phyloP scores from a whole-genome alignment of 2,797 vertebrate genomes.

The Hippocampus kuda region DNA sequence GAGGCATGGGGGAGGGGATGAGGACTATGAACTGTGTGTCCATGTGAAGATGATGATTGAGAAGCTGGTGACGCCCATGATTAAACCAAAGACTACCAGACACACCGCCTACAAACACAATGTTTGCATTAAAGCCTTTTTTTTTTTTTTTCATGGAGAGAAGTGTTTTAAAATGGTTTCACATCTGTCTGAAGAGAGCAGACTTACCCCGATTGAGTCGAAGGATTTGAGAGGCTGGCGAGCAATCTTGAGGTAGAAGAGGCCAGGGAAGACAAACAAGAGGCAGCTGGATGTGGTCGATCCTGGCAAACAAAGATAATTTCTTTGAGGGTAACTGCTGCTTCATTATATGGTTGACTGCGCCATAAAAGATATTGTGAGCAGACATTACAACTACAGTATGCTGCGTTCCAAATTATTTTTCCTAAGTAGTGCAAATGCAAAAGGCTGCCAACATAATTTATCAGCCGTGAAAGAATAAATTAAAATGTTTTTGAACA shows the following conservation, averaged over 20 bases:
- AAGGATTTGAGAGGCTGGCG: conserved; percentile 68
- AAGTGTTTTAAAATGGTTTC: not conserved
- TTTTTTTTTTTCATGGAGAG: not conserved
- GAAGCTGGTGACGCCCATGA: conserved; percentile 79
- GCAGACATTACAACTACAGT: conserved; percentile 21
- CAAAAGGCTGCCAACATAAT: not conserved
- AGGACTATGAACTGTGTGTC: conserved; percentile 55
- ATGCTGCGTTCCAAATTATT: conserved; percentile 1
- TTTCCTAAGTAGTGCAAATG: not conserved
- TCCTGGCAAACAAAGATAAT: conserved; percentile 56
- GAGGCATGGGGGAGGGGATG: not conserved
- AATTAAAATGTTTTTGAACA: no score
- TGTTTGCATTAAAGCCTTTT: not conserved
- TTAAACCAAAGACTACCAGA: conserved; percentile 72
- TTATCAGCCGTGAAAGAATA: no score
- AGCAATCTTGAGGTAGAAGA: conserved; percentile 87
- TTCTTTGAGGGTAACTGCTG: conserved; percentile 19
- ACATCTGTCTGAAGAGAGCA: not conserved
- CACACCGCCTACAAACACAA: conserved; percentile 52
- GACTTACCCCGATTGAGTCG: conserved; percentile 78
- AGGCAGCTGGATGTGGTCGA: conserved; percentile 86
- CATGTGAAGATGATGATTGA: conserved; percentile 74
- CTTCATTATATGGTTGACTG: conserved; percentile 11
- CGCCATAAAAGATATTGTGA: conserved; percentile 38
- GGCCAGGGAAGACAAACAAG: conserved; percentile 85